Conservation (phyloP, 2,797 vertebrate species). For the Pseudotriccus pelzelni region DNA sequence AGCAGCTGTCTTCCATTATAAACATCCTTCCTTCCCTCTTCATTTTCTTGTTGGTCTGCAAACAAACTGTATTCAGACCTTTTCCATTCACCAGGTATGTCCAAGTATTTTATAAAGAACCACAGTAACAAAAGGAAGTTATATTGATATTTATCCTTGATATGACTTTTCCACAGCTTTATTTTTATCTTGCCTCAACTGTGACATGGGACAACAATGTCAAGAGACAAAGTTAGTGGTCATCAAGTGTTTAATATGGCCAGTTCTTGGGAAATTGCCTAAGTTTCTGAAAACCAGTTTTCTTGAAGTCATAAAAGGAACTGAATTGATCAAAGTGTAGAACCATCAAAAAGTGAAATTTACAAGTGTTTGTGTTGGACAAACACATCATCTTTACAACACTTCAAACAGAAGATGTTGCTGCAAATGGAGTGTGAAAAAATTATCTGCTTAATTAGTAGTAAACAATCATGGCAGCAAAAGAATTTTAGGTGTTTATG, state of each 20-base stretch:
- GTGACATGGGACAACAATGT: background rate
- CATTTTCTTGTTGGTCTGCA: background rate
- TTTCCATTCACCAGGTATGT: background rate
- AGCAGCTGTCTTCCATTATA: background rate
- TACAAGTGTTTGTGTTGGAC: conserved; percentile 56
- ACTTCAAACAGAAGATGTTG: conserved; percentile 66
- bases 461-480: conserved; percentile 53
- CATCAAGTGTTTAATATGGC: background rate
- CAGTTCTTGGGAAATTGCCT: background rate
- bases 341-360: conserved; percentile 61
- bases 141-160: background rate
- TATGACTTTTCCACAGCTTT: background rate
- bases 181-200: background rate
- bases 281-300: conserved; percentile 5
- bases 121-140: background rate
- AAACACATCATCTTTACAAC: conserved; percentile 48
- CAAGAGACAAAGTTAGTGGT: background rate
- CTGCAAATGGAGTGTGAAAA: conserved; percentile 70
- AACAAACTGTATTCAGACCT: background rate
- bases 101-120: background rate
- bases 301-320: conserved; percentile 36
- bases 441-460: conserved; percentile 59
- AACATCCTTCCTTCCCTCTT: background rate
- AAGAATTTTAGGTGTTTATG: conserved; percentile 33
- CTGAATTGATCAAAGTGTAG: conserved; percentile 52